These are phyloP conservation scores for Falco berigora DNA, from an alignment of 2,797 vertebrate genomes.

Conservation along the genomic window DNA sequence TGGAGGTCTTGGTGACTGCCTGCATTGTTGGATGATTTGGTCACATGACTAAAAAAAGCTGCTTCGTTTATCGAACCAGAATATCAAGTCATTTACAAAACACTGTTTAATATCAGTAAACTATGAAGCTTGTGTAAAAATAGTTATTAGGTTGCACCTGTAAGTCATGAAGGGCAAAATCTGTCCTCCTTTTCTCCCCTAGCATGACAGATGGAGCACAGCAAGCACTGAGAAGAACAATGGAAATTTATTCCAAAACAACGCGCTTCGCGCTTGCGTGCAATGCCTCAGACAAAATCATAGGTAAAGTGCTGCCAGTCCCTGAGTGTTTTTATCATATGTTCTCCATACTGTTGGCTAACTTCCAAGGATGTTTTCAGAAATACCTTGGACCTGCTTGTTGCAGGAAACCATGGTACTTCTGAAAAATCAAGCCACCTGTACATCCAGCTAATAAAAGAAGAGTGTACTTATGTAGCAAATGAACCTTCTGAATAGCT, in stretches of 20 bases:
- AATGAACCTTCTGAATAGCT: background rate
- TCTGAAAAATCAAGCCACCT: background rate
- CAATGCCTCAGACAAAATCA: conserved; percentile 96
- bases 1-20: background rate
- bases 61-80: background rate
- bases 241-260: conserved; percentile 98
- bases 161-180: background rate
- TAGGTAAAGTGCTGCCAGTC: conserved; percentile 70
- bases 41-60: background rate
- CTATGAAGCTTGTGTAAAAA: background rate
- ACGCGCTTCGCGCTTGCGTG: conserved; percentile 95
- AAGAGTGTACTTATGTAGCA: background rate
- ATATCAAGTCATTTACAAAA: background rate
- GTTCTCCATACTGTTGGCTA: background rate
- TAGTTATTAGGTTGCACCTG: background rate
- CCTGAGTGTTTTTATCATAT: background rate
- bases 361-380: background rate
- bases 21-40: background rate
- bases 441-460: background rate
- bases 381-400: background rate
- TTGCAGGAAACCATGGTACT: background rate
- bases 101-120: background rate
- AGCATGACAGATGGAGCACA: conserved; percentile 99
- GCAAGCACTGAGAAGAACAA: conserved; percentile 93
- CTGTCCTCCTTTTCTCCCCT: background rate